Percentiles rank a stretch among this genome's conserved stretches.
Conservation (phyloP, 1,140 invertebrate genomes). For the Platyscapa corneri region DNA sequence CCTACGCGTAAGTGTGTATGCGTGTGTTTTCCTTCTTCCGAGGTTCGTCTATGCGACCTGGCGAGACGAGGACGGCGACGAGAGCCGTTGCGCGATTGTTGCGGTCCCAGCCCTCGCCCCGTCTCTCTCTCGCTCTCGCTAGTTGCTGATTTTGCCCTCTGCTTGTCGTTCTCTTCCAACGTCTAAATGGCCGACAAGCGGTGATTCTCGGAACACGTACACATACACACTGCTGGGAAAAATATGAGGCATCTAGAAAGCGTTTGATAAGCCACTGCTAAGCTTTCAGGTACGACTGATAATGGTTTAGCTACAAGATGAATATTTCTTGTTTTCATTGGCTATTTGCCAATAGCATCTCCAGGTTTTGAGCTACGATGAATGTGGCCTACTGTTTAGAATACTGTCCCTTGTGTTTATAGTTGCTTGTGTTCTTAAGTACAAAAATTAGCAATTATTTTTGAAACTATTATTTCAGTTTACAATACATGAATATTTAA, state of each 20-base stretch:
- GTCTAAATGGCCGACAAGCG: conserved; percentile 49
- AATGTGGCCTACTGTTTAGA: background rate
- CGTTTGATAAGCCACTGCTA: conserved; percentile 14
- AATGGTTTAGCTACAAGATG: background rate
- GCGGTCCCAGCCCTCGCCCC: background rate
- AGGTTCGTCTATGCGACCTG: background rate
- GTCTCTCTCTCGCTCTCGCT: background rate
- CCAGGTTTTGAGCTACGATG: background rate
- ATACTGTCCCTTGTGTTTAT: background rate
- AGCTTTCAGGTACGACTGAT: conserved; percentile 29
- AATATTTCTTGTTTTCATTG: background rate
- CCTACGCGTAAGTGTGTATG: background rate
- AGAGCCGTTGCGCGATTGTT: background rate
- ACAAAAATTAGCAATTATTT: background rate
- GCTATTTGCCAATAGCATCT: background rate
- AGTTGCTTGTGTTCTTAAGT: background rate
- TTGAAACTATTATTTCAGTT: no score
- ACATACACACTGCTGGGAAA: background rate
- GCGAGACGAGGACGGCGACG: background rate
- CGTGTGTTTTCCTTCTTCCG: background rate
- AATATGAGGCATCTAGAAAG: conserved; percentile 25
- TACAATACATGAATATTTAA: no score
- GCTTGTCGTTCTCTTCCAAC: background rate
- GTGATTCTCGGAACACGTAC: background rate
- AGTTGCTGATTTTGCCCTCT: conserved; percentile 13